Conservation (phyloP, 2,888 invertebrate genomes). For the Trichogramma dendrolimi region DNA sequence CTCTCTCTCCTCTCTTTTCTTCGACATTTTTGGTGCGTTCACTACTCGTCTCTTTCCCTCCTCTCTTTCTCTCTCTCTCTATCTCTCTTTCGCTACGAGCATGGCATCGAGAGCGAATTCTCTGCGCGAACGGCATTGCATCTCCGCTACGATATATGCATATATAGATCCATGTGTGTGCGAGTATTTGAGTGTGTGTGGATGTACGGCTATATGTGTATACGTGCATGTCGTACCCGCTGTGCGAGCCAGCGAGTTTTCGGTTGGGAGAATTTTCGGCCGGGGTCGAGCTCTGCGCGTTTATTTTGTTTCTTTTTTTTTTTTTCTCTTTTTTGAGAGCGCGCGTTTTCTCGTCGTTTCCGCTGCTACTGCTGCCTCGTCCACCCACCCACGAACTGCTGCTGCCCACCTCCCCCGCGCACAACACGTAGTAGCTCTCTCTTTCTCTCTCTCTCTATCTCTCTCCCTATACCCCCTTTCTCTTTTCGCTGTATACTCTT, state of each 20-base stretch:
- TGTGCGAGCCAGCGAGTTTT: slow-evolving; percentile 15
- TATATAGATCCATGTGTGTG: too few relatives aligned
- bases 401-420: too few relatives aligned
- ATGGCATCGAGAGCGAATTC: slow-evolving; percentile 24
- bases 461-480: too few relatives aligned
- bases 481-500: too few relatives aligned
- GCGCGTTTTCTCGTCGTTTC: not conserved
- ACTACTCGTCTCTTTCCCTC: slow-evolving; percentile 22
- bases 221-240: slow-evolving; percentile 1
- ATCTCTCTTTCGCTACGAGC: slow-evolving; percentile 29
- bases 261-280: slow-evolving; percentile 22
- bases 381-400: too few relatives aligned
- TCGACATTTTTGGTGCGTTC: slow-evolving; percentile 15
- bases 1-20: slow-evolving; percentile 16
- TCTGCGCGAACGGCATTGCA: slow-evolving; percentile 18
- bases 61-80: slow-evolving; percentile 17
- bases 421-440: too few relatives aligned
- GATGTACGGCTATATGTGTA: too few relatives aligned
- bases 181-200: too few relatives aligned
- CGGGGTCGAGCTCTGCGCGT: not conserved
- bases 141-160: slow-evolving; percentile 9
- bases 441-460: too few relatives aligned
- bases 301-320: slow-evolving; percentile 4
- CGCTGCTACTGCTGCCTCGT: too few relatives aligned
- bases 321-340: not conserved